Evolutionary conservation across 1,140 invertebrate species (phyloP), one percentile per base, ranked within the genome.

Genomic region (Diuraphis noxia): DNA sequence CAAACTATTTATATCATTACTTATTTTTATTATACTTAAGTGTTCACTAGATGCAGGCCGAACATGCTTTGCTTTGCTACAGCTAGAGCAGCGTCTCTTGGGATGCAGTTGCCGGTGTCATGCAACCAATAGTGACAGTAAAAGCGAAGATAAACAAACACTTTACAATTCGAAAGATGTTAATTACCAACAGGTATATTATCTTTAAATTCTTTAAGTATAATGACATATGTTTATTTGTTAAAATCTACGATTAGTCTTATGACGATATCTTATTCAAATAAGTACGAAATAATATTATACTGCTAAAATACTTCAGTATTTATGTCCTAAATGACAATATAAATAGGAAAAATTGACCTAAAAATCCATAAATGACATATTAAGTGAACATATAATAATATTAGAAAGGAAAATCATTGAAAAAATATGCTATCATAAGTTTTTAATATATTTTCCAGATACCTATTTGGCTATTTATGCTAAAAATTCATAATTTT

Each of bases 41-140:
- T 46, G 34, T 81, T 91, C 89, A 40, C 41, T 91, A 52, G 89
- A 91, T 40, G 89, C 89, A 10, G 89, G 89, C 25, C 43, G 77
- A 0, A 91, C 89, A 13, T 91, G 77, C 23, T 91, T 81, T 38
- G 89, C 77, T 52, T 43, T 91, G 30, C 72, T 91, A 17, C 77
- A n/a, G 17, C n/a, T 91, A 52, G 52, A 43, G 0, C 40, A 38
- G 34, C 34, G 43, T 30, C 63, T 89, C 36, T 52, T 91, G 23
- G 19, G 43, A 46, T 82, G 72, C 5, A 49, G 3, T 43, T 81
- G 72, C 30, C 38, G 77, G 19, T 72, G 88, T 81, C 63, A 90
- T 36, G 25, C 88, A 25, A 43, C 40, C 7, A 52, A 46, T 40
- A 25, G 7, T 9, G 38, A n/a, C n/a, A 36, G 19, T 88, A 63